Percentiles rank a stretch among this genome's conserved stretches.
These are phyloP conservation scores for Muntiacus reevesi DNA, from an alignment of 2,113 vertebrate genomes.

Conservation along the genomic window DNA sequence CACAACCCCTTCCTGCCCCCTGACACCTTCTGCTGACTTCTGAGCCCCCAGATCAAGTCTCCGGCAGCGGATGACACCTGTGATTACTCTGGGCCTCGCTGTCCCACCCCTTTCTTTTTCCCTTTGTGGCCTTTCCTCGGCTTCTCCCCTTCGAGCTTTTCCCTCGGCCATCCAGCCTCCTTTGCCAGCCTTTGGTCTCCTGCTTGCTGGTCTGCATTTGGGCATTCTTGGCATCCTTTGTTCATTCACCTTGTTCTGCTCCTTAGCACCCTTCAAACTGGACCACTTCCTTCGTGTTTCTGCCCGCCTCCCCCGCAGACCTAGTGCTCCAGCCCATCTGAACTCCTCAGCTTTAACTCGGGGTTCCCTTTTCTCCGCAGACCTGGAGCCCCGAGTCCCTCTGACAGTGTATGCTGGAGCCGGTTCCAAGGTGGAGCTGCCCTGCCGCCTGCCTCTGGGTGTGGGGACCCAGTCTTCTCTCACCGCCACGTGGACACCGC, in stretches of 20 bases:
- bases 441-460: conserved; percentile 65
- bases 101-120: not conserved
- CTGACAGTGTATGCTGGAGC: conserved; percentile 75
- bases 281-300: not conserved
- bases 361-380: conserved; percentile 61
- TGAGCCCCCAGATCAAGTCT: not conserved
- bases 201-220: not conserved
- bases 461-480: conserved; percentile 41
- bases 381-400: conserved; percentile 65
- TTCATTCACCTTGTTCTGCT: not conserved
- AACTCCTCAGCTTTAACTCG: not conserved
- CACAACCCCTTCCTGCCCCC: conserved; percentile 35
- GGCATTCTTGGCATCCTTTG: not conserved
- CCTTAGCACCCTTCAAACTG: not conserved
- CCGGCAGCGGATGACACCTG: not conserved
- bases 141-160: not conserved
- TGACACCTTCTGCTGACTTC: not conserved
- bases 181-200: not conserved
- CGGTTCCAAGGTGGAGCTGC: conserved; percentile 77
- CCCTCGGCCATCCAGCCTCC: not conserved
- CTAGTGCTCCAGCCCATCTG: not conserved
- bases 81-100: not conserved
- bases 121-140: not conserved
- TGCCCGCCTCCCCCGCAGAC: not conserved
- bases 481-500: conserved; percentile 70